Conservation (phyloP, 1,140 invertebrate species). For the Drosophila murphyi region DNA sequence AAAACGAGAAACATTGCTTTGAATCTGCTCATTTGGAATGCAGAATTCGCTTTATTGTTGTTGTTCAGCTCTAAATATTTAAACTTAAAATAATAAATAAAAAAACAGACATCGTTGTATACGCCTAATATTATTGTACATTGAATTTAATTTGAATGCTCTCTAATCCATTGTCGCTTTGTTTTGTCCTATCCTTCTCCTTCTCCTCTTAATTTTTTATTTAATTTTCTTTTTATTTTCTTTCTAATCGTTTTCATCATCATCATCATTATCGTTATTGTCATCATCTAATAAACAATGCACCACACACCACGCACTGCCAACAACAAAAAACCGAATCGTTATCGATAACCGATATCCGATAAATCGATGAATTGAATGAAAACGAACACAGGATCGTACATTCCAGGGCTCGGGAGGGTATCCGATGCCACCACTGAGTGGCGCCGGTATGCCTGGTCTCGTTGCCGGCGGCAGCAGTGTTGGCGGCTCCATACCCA, state of each 20-base stretch:
- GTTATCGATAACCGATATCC: conserved; percentile 4
- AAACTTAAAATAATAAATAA: background rate
- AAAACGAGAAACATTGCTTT: no score
- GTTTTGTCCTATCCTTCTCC: conserved; percentile 31
- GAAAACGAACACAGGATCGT: conserved; percentile 78
- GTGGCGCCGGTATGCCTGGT: conserved; percentile 61
- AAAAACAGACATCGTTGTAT: background rate
- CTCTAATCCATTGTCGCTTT: conserved; percentile 53
- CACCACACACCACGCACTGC: conserved; percentile 42
- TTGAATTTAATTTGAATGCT: conserved; percentile 23
- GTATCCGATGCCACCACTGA: conserved; percentile 81
- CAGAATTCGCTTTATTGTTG: background rate
- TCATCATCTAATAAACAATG: background rate
- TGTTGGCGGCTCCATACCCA: conserved; percentile 76
- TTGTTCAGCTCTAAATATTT: background rate
- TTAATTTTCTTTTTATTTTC: background rate
- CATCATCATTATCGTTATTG: conserved; percentile 41
- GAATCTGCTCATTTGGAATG: no score
- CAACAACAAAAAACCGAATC: conserved; percentile 12
- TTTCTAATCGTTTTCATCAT: conserved; percentile 12
- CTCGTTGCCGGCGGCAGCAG: conserved; percentile 61
- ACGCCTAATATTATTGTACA: conserved; percentile 6
- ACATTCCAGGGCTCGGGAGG: conserved; percentile 80
- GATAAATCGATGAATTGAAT: conserved; percentile 12
- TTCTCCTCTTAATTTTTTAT: conserved; percentile 38